These are phyloP conservation scores for Cephalopholis sonnerati DNA, from an alignment of 2,113 vertebrate species.

Conservation along the genomic window DNA sequence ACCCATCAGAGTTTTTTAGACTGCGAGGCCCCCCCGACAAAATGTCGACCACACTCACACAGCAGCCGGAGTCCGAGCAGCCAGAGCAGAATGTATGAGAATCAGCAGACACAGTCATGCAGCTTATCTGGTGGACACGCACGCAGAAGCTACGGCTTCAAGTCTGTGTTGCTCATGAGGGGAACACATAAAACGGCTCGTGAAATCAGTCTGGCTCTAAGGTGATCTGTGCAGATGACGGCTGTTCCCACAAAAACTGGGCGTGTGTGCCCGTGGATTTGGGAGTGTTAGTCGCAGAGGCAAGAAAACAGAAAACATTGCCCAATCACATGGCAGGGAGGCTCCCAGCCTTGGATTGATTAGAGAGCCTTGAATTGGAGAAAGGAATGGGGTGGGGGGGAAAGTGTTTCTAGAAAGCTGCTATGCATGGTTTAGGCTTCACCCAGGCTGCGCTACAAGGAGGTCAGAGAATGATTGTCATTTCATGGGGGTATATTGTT, in stretches of 20 bases:
- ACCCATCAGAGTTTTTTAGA: constrained; percentile 16
- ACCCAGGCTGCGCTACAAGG: neutral
- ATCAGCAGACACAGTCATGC: constrained; percentile 58
- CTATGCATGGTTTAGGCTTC: constrained; percentile 25
- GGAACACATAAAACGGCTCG: constrained; percentile 33
- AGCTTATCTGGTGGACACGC: constrained; percentile 59
- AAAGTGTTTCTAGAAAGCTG: constrained; percentile 27
- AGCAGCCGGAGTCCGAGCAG: constrained; percentile 20
- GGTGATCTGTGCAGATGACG: constrained; percentile 35
- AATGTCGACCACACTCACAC: constrained; percentile 45
- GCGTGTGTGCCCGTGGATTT: constrained; percentile 55
- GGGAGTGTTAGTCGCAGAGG: constrained; percentile 66
- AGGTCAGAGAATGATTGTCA: constrained; percentile 43
- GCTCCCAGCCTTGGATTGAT: constrained; percentile 72
- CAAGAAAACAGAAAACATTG: constrained; percentile 67
- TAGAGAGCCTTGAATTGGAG: constrained; percentile 59
- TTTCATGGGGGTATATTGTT: constrained; percentile 56
- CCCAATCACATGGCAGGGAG: constrained; percentile 72
- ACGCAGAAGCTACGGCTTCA: constrained; percentile 26
- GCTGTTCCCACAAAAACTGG: constrained; percentile 59
- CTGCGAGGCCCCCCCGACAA: constrained; percentile 42
- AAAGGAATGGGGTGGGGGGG: constrained; percentile 40
- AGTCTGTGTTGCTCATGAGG: constrained; percentile 26
- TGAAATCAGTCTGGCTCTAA: constrained; percentile 38
- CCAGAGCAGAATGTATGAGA: constrained; percentile 49